Percentiles rank a stretch among this genome's conserved stretches.
Evolutionary conservation across 2,113 vertebrate species (phyloP).

Genomic region (Phalacrocorax aristotelis): DNA sequence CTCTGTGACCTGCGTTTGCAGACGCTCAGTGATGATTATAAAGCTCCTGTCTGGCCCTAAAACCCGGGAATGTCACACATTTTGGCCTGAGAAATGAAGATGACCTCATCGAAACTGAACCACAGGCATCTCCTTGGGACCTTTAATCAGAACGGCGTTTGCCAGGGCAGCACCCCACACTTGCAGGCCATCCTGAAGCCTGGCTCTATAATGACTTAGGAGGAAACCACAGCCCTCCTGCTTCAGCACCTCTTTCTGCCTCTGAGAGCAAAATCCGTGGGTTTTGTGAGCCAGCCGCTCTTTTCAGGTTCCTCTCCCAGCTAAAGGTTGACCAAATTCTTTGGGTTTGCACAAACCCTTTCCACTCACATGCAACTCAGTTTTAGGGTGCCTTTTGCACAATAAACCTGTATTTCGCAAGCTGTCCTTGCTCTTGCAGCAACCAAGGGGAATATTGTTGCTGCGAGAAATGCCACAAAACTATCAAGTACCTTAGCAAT

Average conservation of each 20-base stretch:
- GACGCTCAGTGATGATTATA: not conserved
- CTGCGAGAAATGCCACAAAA: not conserved
- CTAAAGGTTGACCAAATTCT: not conserved
- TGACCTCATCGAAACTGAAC: not conserved
- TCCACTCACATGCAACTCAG: not conserved
- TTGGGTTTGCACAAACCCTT: not conserved
- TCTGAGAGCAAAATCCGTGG: not conserved
- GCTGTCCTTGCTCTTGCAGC: not conserved
- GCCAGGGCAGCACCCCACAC: not conserved
- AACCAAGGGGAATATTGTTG: not conserved
- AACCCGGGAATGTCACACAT: not conserved
- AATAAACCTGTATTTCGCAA: not conserved
- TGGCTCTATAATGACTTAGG: not conserved
- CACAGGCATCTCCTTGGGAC: conserved; percentile 8
- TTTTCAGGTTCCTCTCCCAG: not conserved
- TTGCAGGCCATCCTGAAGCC: not conserved
- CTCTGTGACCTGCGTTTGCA: not conserved
- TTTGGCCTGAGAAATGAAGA: not conserved
- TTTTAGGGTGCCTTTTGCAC: not conserved
- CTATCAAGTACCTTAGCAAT: not conserved
- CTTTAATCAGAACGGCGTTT: not conserved
- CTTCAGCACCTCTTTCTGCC: not conserved
- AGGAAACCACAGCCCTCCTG: not conserved
- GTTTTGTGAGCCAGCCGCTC: not conserved
- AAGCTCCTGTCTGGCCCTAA: not conserved